These are phyloP conservation scores for Gymnorhina tibicen DNA, from an alignment of 2,113 vertebrate genomes.

Conservation along the genomic window DNA sequence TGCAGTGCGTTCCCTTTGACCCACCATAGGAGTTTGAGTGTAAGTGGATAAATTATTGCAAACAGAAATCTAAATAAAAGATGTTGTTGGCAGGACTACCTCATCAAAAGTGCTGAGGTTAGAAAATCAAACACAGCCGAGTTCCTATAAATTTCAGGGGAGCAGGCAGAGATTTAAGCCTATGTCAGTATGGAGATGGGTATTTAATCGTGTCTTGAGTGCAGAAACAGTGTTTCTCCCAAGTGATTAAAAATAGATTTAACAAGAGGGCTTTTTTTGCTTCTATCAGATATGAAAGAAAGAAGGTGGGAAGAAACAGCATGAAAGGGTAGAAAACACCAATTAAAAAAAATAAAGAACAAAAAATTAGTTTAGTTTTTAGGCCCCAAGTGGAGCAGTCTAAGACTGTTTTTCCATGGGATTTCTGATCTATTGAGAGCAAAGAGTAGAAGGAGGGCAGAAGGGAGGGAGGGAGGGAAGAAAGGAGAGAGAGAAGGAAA, in stretches of 20 bases:
- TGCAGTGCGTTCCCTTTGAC: not conserved
- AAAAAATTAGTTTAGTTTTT: rapidly evolving
- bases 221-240: not conserved
- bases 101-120: not conserved
- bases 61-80: not conserved
- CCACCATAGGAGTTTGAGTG: not conserved
- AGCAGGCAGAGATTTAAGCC: not conserved
- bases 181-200: not conserved
- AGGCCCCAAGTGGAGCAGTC: not conserved
- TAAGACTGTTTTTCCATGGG: not conserved
- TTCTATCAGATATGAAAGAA: not conserved
- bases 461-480: no score
- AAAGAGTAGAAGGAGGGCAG: not conserved
- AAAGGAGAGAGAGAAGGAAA: not conserved
- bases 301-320: not conserved
- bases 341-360: not conserved
- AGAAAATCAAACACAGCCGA: not conserved
- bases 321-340: not conserved
- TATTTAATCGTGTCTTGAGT: not conserved
- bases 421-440: not conserved
- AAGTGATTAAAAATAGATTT: not conserved
- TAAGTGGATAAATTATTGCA: not conserved
- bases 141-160: not conserved
- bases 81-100: not conserved
- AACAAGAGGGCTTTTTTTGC: not conserved